These are phyloP conservation scores for Colistium nudipinnis DNA, from an alignment of 2,113 vertebrate genomes.

Conservation along the genomic window DNA sequence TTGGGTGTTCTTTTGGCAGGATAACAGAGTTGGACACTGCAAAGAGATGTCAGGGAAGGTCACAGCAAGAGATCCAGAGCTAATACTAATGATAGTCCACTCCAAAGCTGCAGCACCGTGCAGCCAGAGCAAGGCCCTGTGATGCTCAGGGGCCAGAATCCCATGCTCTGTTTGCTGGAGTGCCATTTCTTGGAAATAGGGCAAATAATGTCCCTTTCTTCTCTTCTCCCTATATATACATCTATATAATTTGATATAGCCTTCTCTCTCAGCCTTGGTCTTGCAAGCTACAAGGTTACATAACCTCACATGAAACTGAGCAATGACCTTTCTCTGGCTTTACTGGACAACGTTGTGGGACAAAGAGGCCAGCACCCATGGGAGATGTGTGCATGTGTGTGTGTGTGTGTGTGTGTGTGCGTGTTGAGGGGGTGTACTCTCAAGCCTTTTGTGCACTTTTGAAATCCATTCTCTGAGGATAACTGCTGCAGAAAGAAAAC, in stretches of 20 bases:
- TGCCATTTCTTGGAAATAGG: constrained; percentile 3
- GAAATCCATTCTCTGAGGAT: background rate
- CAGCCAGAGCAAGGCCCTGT: background rate
- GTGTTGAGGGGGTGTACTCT: no score
- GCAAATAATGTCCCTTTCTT: background rate
- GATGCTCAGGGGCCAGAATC: constrained; percentile 17
- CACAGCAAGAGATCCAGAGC: constrained; percentile 6
- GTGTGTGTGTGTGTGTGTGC: background rate
- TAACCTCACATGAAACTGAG: constrained; percentile 56
- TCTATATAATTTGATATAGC: background rate
- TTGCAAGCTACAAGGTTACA: constrained; percentile 44
- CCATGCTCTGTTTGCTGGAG: constrained; percentile 11
- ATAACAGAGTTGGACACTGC: constrained; percentile 31
- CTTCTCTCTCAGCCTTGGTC: constrained; percentile 20
- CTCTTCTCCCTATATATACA: constrained; percentile 35
- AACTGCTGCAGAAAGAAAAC: background rate
- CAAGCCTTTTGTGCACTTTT: background rate
- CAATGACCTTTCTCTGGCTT: constrained; percentile 63
- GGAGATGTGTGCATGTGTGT: constrained; percentile 19
- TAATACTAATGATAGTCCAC: constrained; percentile 32
- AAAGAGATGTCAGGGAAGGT: constrained; percentile 28
- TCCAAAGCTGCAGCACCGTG: background rate
- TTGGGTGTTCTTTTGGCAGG: constrained; percentile 32
- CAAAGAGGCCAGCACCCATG: constrained; percentile 22
- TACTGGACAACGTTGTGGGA: constrained; percentile 39